Percentiles rank a stretch among this genome's conserved stretches.
Evolutionary conservation across 1,140 invertebrate genomes (phyloP).

Genomic region (Drosophila insularis): DNA sequence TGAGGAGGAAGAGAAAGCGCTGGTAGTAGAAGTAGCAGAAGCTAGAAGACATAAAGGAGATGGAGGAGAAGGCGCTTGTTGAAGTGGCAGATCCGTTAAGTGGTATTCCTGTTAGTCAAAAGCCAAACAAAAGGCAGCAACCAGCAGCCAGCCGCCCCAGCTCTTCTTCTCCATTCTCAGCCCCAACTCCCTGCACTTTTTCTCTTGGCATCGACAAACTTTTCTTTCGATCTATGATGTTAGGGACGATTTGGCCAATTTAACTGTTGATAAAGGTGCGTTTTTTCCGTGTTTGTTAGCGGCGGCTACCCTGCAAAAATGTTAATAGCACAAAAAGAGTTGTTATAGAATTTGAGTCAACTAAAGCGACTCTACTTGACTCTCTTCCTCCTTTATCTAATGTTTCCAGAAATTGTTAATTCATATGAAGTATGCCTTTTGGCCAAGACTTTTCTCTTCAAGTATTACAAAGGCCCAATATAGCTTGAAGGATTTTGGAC

Average conservation of each 20-base stretch:
- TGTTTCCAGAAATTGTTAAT: too few relatives aligned
- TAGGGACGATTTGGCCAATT: slow-evolving; percentile 50
- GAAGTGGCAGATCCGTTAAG: slow-evolving; percentile 48
- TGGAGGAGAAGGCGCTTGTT: slow-evolving; percentile 10
- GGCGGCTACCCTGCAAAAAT: background rate
- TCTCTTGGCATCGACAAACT: background rate
- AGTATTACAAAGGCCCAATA: too few relatives aligned
- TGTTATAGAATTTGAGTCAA: background rate
- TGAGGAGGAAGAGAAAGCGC: slow-evolving; percentile 22
- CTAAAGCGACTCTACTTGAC: too few relatives aligned
- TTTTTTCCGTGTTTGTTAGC: slow-evolving; percentile 18
- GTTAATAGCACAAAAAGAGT: background rate
- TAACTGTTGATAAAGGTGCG: slow-evolving; percentile 52
- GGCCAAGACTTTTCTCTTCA: too few relatives aligned
- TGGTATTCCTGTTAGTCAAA: slow-evolving; percentile 67
- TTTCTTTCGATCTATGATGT: slow-evolving; percentile 7
- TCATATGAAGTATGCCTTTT: too few relatives aligned
- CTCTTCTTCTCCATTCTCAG: background rate
- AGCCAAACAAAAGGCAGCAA: slow-evolving; percentile 54
- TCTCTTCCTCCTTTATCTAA: too few relatives aligned
- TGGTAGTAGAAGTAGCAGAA: slow-evolving; percentile 4
- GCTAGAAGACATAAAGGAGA: slow-evolving; percentile 12
- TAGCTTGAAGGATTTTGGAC: too few relatives aligned
- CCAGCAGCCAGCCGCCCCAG: background rate
- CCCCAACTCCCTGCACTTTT: background rate